Evolutionary conservation across 2,797 vertebrate species (phyloP).

Genomic region (Phataginus tricuspis): DNA sequence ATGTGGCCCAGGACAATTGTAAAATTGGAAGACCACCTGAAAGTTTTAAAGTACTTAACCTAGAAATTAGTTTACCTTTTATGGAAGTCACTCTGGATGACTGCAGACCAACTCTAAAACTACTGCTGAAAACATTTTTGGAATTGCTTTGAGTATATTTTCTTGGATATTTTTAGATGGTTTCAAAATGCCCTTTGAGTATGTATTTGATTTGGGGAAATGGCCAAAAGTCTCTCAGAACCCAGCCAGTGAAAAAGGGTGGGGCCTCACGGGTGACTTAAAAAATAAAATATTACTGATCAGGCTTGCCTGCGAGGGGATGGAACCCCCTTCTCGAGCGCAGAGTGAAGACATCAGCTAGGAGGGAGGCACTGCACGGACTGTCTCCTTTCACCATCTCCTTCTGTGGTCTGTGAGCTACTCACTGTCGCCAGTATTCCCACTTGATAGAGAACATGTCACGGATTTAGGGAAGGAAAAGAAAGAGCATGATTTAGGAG

Average conservation of each 20-base stretch:
- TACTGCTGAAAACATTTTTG: slow-evolving; percentile 27
- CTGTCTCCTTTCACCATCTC: neutral
- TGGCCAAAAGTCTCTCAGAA: neutral
- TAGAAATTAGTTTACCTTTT: slow-evolving; percentile 4
- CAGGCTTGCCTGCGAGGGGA: neutral
- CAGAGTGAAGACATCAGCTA: neutral
- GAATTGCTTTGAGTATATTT: slow-evolving; percentile 18
- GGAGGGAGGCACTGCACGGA: neutral
- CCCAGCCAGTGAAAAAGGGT: neutral
- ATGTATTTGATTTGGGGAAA: neutral
- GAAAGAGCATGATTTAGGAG: neutral
- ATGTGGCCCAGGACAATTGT: neutral
- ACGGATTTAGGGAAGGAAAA: neutral
- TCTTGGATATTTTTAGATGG: slow-evolving; percentile 37
- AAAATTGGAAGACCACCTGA: neutral
- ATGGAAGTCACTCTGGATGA: neutral
- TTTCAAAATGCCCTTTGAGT: slow-evolving; percentile 28
- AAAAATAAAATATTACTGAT: neutral
- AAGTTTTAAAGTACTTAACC: neutral
- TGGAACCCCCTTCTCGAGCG: neutral
- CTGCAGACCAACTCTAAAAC: neutral
- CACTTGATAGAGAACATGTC: neutral
- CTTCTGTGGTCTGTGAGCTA: neutral
- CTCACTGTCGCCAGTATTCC: neutral
- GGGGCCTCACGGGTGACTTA: neutral